Conservation (phyloP, 2,797 vertebrate genomes). For the Sparidentex hasta region DNA sequence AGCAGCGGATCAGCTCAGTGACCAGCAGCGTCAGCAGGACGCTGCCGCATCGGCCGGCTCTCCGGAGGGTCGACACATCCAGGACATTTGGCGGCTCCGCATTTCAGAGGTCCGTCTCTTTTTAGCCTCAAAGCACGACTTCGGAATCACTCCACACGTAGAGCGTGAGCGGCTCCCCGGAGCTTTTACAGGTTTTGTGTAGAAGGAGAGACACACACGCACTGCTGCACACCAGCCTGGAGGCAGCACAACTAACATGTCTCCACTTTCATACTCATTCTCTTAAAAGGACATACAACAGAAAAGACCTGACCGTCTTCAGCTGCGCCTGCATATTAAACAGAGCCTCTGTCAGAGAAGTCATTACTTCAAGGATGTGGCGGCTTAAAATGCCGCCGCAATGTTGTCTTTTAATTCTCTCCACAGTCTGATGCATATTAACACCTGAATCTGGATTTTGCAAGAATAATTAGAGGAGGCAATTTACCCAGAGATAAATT, state of each 20-base stretch:
- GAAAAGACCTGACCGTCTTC: conserved; percentile 26
- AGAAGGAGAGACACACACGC: not conserved
- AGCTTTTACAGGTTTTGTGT: not conserved
- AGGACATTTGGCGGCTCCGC: not conserved
- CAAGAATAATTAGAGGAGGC: conserved; percentile 43
- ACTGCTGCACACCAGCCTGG: not conserved
- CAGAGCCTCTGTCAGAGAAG: conserved; percentile 7
- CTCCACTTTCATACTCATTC: conserved; percentile 4
- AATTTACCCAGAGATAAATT: conserved; percentile 31
- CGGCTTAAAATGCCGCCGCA: conserved; percentile 7
- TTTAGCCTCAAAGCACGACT: conserved; percentile 7
- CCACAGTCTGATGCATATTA: conserved; percentile 47
- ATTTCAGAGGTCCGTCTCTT: not conserved
- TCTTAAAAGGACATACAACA: not conserved
- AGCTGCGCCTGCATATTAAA: conserved; percentile 52
- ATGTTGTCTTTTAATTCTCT: conserved; percentile 53
- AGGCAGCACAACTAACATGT: conserved; percentile 5
- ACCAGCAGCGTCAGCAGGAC: conserved; percentile 2
- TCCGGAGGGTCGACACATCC: not conserved
- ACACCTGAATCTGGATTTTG: conserved; percentile 38
- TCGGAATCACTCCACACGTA: not conserved
- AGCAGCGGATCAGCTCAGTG: conserved; percentile 3
- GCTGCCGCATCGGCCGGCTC: not conserved
- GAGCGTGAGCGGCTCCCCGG: not conserved
- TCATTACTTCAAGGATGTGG: conserved; percentile 22